Conservation (phyloP, 2,113 vertebrate species). For the Gambusia affinis region DNA sequence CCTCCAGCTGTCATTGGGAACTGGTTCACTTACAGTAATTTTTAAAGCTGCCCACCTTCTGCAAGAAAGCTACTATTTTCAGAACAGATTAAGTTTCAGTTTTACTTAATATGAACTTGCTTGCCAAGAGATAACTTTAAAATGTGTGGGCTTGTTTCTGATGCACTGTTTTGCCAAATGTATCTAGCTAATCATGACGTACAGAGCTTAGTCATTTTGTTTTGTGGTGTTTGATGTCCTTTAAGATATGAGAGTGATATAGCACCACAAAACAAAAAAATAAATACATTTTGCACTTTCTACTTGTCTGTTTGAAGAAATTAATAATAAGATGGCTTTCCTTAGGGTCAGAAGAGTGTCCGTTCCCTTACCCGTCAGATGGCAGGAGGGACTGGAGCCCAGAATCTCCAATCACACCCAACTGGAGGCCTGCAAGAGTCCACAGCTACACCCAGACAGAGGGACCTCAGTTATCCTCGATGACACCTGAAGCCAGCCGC, state of each 20-base stretch:
- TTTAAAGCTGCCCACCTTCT: slow-evolving; percentile 48
- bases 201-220: slow-evolving; percentile 16
- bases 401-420: slow-evolving; percentile 82
- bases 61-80: slow-evolving; percentile 19
- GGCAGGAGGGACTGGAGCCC: slow-evolving; percentile 87
- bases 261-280: background rate
- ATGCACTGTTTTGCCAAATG: slow-evolving; percentile 6
- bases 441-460: slow-evolving; percentile 92
- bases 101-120: slow-evolving; percentile 25
- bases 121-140: background rate
- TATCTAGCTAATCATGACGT: background rate
- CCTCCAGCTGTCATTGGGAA: slow-evolving; percentile 53
- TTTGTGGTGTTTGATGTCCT: slow-evolving; percentile 2
- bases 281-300: background rate
- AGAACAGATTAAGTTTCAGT: slow-evolving; percentile 22
- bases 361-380: slow-evolving; percentile 83
- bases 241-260: background rate
- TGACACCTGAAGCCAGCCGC: slow-evolving; percentile 61
- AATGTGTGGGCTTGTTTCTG: slow-evolving; percentile 3
- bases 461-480: slow-evolving; percentile 33
- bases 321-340: background rate
- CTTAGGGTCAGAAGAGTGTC: slow-evolving; percentile 86
- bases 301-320: background rate
- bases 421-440: slow-evolving; percentile 73
- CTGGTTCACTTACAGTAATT: slow-evolving; percentile 65